Evolutionary conservation across 2,888 invertebrate genomes (phyloP).

Genomic region (Isotomurus palustris): DNA sequence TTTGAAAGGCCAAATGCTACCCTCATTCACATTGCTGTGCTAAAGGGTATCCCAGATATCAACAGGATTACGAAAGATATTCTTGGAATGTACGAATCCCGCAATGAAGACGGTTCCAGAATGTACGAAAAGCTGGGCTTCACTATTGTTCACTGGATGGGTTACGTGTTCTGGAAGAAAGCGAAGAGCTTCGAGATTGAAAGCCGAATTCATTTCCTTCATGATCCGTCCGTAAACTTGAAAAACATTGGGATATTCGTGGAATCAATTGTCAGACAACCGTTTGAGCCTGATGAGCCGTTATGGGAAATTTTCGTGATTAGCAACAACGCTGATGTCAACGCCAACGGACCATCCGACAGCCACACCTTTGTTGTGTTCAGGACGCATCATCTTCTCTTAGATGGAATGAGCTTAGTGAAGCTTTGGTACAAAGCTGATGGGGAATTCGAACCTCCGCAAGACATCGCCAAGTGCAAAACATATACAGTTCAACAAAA

Average conservation of each 20-base stretch:
- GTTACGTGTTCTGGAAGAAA: slow-evolving; percentile 2
- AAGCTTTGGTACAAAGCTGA: slow-evolving; percentile 1
- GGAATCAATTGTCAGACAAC: not conserved
- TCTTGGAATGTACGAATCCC: not conserved
- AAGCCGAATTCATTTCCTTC: not conserved
- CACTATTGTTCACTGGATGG: not conserved
- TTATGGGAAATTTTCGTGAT: not conserved
- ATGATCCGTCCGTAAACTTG: not conserved
- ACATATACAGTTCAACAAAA: not conserved
- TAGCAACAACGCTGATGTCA: not conserved
- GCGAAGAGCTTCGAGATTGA: not conserved
- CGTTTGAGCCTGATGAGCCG: not conserved
- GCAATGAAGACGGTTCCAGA: not conserved
- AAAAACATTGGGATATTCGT: not conserved
- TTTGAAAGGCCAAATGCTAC: not conserved
- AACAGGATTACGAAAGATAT: not conserved
- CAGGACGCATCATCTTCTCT: slow-evolving; percentile 6
- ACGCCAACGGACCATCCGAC: not conserved
- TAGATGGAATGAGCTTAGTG: slow-evolving; percentile 6
- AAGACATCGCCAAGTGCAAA: not conserved
- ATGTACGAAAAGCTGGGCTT: slow-evolving; percentile 7
- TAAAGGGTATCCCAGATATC: not conserved
- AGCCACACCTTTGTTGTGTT: not conserved
- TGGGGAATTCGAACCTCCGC: not conserved
- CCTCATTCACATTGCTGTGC: slow-evolving; percentile 3